phyloP scores from a whole-genome alignment of 2,888 invertebrate species.

The Drosophila ustulata region DNA sequence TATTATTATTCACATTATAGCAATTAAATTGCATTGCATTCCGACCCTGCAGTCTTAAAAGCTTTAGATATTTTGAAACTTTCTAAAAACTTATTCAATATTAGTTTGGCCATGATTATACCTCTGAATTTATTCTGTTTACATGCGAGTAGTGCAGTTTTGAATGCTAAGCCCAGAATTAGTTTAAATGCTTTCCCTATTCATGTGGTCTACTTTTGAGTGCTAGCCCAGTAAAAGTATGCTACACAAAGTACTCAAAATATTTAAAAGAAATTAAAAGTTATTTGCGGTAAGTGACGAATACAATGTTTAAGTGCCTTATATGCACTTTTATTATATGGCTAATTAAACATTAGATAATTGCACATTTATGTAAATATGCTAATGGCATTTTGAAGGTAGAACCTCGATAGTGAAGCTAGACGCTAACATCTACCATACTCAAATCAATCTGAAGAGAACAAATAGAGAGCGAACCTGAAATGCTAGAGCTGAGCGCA shows the following conservation, averaged over 20 bases:
- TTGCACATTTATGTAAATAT: not conserved
- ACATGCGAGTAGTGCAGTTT: too few relatives aligned
- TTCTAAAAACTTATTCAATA: not conserved
- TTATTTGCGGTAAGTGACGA: not conserved
- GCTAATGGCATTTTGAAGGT: not conserved
- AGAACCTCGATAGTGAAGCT: not conserved
- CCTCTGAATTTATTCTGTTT: not conserved
- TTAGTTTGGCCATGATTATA: not conserved
- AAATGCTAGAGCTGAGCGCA: slow-evolving; percentile 1
- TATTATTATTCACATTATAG: too few relatives aligned
- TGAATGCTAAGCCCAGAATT: not conserved
- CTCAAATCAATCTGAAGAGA: slow-evolving; percentile 9
- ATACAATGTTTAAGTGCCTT: not conserved
- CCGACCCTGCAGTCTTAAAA: too few relatives aligned
- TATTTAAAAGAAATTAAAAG: not conserved
- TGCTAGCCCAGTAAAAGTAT: slow-evolving; percentile 21
- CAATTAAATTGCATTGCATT: too few relatives aligned
- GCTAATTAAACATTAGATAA: not conserved
- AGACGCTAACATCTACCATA: slow-evolving; percentile 27
- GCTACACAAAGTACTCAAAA: slow-evolving; percentile 3
- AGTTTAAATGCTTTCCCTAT: not conserved
- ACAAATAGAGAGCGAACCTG: not conserved
- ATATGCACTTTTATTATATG: slow-evolving; percentile 3
- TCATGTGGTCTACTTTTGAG: slow-evolving; percentile 25
- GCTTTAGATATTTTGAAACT: not conserved